Evolutionary conservation across 2,888 invertebrate genomes (phyloP).

Genomic region (Pandemis corylana): DNA sequence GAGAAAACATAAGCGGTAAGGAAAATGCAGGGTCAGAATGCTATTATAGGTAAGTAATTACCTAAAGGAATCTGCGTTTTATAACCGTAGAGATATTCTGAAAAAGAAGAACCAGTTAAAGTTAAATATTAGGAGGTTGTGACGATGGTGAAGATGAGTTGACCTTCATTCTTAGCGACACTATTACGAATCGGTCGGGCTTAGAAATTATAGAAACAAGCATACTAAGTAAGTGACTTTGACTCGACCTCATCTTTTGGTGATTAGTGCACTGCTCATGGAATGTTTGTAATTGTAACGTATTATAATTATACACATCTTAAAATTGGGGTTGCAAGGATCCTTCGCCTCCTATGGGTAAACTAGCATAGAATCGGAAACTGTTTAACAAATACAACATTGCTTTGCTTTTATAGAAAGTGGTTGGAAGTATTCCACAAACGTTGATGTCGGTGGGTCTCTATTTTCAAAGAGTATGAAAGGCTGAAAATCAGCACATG

Average conservation of each 20-base stretch:
- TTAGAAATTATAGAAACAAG: background rate
- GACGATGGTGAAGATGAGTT: background rate
- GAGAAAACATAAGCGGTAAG: background rate
- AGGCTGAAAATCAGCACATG: background rate
- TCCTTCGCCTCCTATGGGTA: too few relatives aligned
- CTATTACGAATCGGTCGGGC: background rate
- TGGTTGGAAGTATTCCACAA: background rate
- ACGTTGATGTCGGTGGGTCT: background rate
- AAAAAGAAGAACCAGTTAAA: conserved; percentile 28
- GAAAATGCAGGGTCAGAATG: conserved; percentile 7
- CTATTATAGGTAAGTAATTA: conserved; percentile 24
- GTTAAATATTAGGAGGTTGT: background rate
- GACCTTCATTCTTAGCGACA: background rate
- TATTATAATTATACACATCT: too few relatives aligned
- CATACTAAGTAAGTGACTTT: too few relatives aligned
- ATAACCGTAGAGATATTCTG: conserved; percentile 37
- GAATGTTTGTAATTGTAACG: too few relatives aligned
- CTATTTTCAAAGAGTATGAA: background rate
- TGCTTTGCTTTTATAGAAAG: too few relatives aligned
- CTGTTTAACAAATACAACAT: too few relatives aligned
- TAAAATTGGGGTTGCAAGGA: too few relatives aligned
- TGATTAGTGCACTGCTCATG: too few relatives aligned
- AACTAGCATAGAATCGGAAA: too few relatives aligned
- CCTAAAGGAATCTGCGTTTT: conserved; percentile 29
- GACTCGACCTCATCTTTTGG: too few relatives aligned